Percentiles rank a stretch among this genome's conserved stretches.
Evolutionary conservation across 1,140 invertebrate genomes (phyloP).

Genomic region (Bombus cullumanus): DNA sequence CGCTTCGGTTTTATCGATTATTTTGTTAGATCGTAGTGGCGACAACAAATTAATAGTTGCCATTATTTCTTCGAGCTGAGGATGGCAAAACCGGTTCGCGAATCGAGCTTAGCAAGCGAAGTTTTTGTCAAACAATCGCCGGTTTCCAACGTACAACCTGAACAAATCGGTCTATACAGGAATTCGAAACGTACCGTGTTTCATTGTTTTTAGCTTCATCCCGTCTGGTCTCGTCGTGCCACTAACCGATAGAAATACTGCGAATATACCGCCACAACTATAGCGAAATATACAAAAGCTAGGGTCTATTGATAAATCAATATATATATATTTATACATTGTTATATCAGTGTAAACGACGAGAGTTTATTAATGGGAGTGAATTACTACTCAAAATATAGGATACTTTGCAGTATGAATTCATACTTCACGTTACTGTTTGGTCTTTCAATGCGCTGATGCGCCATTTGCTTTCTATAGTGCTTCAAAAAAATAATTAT

Average conservation of each 20-base stretch:
- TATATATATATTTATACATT: background rate
- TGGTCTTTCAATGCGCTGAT: too few relatives aligned
- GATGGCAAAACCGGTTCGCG: background rate
- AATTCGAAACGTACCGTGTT: conserved; percentile 20
- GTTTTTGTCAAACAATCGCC: conserved; percentile 22
- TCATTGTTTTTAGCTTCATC: conserved; percentile 26
- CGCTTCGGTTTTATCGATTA: conserved; percentile 14
- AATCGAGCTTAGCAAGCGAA: conserved; percentile 32
- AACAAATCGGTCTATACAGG: conserved; percentile 24
- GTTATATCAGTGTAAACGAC: background rate
- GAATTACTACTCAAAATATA: background rate
- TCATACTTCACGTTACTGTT: too few relatives aligned
- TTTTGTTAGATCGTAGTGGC: background rate
- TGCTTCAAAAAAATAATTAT: background rate
- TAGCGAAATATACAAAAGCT: background rate
- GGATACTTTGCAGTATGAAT: background rate
- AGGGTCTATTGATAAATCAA: background rate
- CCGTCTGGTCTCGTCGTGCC: background rate
- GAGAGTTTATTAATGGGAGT: background rate
- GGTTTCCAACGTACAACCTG: background rate
- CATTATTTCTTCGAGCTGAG: conserved; percentile 4
- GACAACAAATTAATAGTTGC: conserved; percentile 25
- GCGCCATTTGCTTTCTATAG: background rate
- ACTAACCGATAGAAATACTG: background rate
- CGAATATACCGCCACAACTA: background rate